A percentile compares a stretch with the other conserved stretches of the same genome.
Evolutionary conservation across 2,113 vertebrate species (phyloP).

Genomic region (Dolichotis patagonum): DNA sequence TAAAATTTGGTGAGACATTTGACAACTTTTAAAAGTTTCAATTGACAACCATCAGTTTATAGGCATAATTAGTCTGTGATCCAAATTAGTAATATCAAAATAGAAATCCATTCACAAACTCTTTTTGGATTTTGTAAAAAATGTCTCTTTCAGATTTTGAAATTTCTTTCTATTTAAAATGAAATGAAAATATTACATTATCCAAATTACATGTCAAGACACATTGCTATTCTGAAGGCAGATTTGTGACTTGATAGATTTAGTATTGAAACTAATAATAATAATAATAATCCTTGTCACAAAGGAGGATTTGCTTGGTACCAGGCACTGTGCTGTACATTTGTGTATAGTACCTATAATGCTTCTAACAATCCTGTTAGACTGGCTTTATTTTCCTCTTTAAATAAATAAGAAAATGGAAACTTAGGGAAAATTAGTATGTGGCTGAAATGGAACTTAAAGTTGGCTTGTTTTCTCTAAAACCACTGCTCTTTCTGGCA

Average conservation of each 20-base stretch:
- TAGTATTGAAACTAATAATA: neutral
- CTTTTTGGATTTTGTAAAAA: conserved; percentile 35
- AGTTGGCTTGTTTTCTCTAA: neutral
- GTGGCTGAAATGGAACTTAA: neutral
- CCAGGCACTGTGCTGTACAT: neutral
- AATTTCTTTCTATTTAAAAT: neutral
- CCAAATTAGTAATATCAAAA: neutral
- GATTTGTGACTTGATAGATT: neutral
- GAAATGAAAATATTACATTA: neutral
- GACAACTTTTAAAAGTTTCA: neutral
- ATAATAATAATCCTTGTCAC: neutral
- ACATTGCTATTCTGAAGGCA: neutral
- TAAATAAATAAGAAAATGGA: neutral
- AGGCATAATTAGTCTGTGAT: neutral
- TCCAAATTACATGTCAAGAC: neutral
- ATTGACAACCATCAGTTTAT: neutral
- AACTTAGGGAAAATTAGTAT: neutral
- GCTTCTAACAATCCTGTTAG: neutral
- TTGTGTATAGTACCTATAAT: neutral
- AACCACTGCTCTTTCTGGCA: neutral
- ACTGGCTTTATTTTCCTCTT: neutral
- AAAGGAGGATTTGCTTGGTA: neutral
- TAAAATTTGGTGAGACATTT: neutral
- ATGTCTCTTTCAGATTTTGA: neutral
- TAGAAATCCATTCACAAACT: neutral